phyloP scores from a whole-genome alignment of 2,113 vertebrate genomes.

The Dicerorhinus sumatrensis region DNA sequence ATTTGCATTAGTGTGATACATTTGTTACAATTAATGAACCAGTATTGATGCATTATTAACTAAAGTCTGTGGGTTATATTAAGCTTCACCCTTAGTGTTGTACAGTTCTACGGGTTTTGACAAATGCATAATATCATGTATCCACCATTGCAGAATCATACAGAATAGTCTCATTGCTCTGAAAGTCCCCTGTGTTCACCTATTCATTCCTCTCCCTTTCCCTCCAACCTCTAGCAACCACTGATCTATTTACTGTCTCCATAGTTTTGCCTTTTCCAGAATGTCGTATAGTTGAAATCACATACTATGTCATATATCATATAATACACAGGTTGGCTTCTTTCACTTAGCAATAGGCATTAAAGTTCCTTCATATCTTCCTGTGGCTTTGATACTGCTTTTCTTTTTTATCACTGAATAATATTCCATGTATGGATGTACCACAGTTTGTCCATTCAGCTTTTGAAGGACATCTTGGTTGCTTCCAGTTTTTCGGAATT shows the following conservation, averaged over 20 bases:
- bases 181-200: background rate
- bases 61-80: background rate
- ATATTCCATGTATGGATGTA: background rate
- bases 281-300: background rate
- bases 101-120: background rate
- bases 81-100: background rate
- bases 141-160: background rate
- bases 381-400: background rate
- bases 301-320: background rate
- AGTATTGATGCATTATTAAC: background rate
- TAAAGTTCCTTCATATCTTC: background rate
- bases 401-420: background rate
- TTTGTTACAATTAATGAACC: background rate
- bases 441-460: background rate
- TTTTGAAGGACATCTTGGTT: background rate
- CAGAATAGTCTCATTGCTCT: background rate
- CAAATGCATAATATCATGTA: background rate
- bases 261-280: background rate
- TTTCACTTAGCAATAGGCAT: background rate
- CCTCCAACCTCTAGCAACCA: too few species aligned
- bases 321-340: background rate
- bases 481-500: background rate
- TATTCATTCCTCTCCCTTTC: background rate
- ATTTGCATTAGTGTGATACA: too few species aligned
- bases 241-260: background rate